These are phyloP conservation scores for Apostichopus parvimensis DNA, from an alignment of 35 echinoderm and acorn worm species.

Conservation along the genomic window DNA sequence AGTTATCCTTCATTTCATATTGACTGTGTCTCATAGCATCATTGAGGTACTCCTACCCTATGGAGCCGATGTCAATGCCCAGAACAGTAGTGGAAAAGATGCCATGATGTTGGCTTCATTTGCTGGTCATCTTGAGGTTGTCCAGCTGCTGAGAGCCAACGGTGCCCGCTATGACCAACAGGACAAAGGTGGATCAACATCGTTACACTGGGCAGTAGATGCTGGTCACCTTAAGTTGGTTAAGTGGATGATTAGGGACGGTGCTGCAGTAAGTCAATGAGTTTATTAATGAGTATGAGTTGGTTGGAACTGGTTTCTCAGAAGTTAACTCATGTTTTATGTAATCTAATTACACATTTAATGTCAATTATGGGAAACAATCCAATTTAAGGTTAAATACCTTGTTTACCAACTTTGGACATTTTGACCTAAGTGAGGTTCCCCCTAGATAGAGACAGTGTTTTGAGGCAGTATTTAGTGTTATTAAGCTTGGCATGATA, in stretches of 20 bases:
- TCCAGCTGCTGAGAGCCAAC: conserved; percentile 61
- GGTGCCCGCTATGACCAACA: conserved; percentile 67
- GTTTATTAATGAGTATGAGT: background rate
- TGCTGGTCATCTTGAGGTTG: conserved; percentile 74
- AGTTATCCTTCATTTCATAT: too few relatives aligned
- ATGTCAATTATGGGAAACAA: too few relatives aligned
- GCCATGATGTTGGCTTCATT: conserved; percentile 92
- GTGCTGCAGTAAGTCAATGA: conserved; percentile 62
- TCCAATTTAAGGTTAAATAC: too few relatives aligned
- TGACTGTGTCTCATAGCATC: conserved; percentile 56
- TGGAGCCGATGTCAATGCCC: conserved; percentile 82
- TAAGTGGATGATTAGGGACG: conserved; percentile 84
- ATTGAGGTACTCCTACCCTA: conserved; percentile 72
- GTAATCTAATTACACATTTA: too few relatives aligned
- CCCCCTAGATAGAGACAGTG: too few relatives aligned
- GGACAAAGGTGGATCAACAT: conserved; percentile 91
- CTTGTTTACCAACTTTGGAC: too few relatives aligned
- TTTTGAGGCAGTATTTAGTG: too few relatives aligned
- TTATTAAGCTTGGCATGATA: too few relatives aligned
- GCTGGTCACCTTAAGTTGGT: conserved; percentile 76
- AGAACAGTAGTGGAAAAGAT: conserved; percentile 87
- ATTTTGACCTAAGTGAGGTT: too few relatives aligned
- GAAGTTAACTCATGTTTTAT: too few relatives aligned
- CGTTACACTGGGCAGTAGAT: conserved; percentile 95
- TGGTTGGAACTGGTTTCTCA: too few relatives aligned